phyloP scores from a whole-genome alignment of 2,113 vertebrate species.

The Pitta sordida region DNA sequence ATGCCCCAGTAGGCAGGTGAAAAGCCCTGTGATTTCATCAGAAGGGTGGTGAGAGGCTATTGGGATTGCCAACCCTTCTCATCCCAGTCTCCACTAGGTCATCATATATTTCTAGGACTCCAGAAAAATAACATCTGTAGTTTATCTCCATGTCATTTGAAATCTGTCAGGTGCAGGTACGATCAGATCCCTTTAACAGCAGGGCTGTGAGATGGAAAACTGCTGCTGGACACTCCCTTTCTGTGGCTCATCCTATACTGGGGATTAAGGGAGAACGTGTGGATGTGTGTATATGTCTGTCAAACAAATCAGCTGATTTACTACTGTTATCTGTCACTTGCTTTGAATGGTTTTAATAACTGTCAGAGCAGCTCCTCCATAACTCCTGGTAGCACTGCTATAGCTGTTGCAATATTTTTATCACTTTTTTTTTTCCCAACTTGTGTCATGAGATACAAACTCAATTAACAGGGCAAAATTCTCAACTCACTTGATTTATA shows the following conservation, averaged over 20 bases:
- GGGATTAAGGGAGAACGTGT: background rate
- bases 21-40: background rate
- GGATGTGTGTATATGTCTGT: background rate
- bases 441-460: background rate
- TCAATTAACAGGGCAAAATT: background rate
- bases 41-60: background rate
- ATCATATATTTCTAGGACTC: background rate
- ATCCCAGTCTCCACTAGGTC: background rate
- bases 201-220: background rate
- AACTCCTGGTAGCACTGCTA: background rate
- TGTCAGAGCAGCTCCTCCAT: background rate
- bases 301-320: background rate
- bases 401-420: background rate
- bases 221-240: background rate
- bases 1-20: background rate
- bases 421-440: background rate
- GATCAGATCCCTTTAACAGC: background rate
- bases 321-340: constrained; percentile 6
- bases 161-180: background rate
- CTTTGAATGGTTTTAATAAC: background rate
- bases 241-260: background rate
- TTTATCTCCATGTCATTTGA: background rate
- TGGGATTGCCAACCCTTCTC: background rate
- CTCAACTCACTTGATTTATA: background rate
- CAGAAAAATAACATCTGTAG: background rate